These are phyloP conservation scores for Bombus superbus DNA, from an alignment of 1,140 invertebrate genomes.

Conservation along the genomic window DNA sequence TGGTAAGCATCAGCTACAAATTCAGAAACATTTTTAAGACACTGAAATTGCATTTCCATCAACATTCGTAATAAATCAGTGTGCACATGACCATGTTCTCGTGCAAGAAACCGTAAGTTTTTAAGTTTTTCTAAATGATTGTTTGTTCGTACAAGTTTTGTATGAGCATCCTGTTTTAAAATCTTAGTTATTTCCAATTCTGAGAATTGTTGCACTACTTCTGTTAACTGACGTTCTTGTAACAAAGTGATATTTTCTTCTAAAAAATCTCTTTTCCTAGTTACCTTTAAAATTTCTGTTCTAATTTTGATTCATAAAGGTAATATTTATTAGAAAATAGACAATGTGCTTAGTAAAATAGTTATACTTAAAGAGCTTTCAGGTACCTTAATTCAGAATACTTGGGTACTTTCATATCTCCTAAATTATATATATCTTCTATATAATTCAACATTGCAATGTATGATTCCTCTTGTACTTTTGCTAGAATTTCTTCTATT, in stretches of 20 bases:
- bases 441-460: slow-evolving; percentile 59
- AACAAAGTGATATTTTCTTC: slow-evolving; percentile 74
- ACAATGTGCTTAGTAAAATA: slow-evolving; percentile 11
- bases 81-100: slow-evolving; percentile 74
- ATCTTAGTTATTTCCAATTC: slow-evolving; percentile 70
- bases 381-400: slow-evolving; percentile 61
- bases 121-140: slow-evolving; percentile 70
- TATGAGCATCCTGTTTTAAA: slow-evolving; percentile 65
- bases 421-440: slow-evolving; percentile 71
- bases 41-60: slow-evolving; percentile 74
- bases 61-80: slow-evolving; percentile 76
- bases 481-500: slow-evolving; percentile 68
- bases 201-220: slow-evolving; percentile 66
- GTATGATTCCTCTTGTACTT: slow-evolving; percentile 62
- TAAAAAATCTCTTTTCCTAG: slow-evolving; percentile 70
- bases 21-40: slow-evolving; percentile 71
- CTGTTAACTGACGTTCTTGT: slow-evolving; percentile 66
- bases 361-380: slow-evolving; percentile 47
- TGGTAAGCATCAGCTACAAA: slow-evolving; percentile 74
- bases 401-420: slow-evolving; percentile 67
- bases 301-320: slow-evolving; percentile 60
- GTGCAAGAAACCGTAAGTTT: slow-evolving; percentile 67
- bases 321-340: slow-evolving; percentile 9
- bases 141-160: slow-evolving; percentile 66
- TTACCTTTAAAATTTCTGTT: slow-evolving; percentile 71